A percentile compares a stretch with the other conserved stretches of the same genome.
Evolutionary conservation across 2,113 vertebrate species (phyloP).

Genomic region (Chloropsis cyanopogon): DNA sequence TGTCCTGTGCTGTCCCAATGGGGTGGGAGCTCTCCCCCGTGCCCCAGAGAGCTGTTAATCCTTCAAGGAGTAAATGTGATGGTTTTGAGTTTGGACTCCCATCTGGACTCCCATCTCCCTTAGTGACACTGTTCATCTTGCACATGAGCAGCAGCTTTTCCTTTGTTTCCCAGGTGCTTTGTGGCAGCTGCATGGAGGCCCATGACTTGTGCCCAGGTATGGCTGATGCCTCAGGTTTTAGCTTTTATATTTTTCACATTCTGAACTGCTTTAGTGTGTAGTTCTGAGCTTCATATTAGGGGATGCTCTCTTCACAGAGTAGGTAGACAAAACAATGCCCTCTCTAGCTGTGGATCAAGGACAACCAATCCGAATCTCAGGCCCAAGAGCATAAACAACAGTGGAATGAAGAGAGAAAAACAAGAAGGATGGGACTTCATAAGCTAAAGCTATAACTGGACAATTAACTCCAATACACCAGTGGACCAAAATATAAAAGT

Average conservation of each 20-base stretch:
- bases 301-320: not conserved
- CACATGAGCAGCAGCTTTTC: not conserved
- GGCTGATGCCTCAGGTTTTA: not conserved
- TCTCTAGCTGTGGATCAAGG: not conserved
- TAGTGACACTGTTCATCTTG: not conserved
- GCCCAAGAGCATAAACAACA: not conserved
- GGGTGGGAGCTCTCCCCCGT: not conserved
- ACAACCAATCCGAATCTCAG: not conserved
- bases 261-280: not conserved
- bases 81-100: not conserved
- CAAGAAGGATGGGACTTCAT: not conserved
- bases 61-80: not conserved
- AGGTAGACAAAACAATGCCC: not conserved
- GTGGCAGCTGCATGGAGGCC: not conserved
- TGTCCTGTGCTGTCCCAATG: rapidly evolving
- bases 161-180: not conserved
- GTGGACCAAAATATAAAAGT: not conserved
- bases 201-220: not conserved
- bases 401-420: not conserved
- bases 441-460: not conserved
- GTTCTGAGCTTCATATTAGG: not conserved
- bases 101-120: not conserved
- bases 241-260: not conserved
- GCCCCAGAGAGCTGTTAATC: not conserved
- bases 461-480: not conserved